These are phyloP conservation scores for Drosophila sp. DNA, from an alignment of 1,140 invertebrate species.

Conservation along the genomic window DNA sequence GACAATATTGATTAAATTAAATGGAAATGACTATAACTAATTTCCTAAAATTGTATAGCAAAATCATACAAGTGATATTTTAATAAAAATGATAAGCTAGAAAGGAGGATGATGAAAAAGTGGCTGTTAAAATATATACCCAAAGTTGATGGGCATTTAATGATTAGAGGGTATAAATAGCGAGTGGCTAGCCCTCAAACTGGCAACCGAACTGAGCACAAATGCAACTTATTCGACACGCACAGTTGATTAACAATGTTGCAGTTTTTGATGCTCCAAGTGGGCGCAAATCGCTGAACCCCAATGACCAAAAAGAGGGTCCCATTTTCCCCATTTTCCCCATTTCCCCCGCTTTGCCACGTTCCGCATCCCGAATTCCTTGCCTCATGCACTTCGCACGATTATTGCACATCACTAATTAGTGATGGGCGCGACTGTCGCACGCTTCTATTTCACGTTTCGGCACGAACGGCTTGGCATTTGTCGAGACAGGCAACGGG, in stretches of 20 bases:
- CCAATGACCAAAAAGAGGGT: slow-evolving; percentile 36
- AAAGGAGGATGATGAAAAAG: no score
- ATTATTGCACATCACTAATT: slow-evolving; percentile 82
- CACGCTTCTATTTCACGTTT: slow-evolving; percentile 72
- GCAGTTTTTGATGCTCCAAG: slow-evolving; percentile 59
- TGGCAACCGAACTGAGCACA: slow-evolving; percentile 26
- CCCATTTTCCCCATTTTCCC: not conserved
- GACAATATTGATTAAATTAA: no score
- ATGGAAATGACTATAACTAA: no score
- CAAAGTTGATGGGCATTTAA: not conserved
- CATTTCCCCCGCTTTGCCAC: not conserved
- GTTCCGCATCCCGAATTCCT: no score
- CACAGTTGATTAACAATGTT: slow-evolving; percentile 80
- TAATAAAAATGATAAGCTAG: no score
- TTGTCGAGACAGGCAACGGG: slow-evolving; percentile 4
- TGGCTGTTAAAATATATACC: no score
- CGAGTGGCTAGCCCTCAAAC: not conserved
- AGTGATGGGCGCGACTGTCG: slow-evolving; percentile 66
- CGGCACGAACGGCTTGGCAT: slow-evolving; percentile 28
- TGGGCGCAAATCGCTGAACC: slow-evolving; percentile 45
- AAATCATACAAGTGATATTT: no score
- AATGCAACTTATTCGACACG: slow-evolving; percentile 68
- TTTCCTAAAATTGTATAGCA: no score
- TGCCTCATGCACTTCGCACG: slow-evolving; percentile 45
- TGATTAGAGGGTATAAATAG: not conserved